Evolutionary conservation across 2,113 vertebrate species (phyloP).

Genomic region (Athene cunicularia): DNA sequence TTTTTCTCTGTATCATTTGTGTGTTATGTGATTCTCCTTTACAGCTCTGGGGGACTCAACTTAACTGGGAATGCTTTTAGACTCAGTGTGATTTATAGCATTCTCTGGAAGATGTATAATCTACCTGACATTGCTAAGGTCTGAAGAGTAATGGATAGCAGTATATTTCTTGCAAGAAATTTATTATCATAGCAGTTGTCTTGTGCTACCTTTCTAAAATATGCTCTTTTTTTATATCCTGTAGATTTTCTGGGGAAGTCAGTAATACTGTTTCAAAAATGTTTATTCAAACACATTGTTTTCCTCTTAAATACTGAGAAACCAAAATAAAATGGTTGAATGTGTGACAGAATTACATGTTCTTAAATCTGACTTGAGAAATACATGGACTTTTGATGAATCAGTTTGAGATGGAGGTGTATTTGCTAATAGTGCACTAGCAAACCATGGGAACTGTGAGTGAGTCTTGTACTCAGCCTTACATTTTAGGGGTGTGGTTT

Average conservation of each 20-base stretch:
- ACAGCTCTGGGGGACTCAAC: not conserved
- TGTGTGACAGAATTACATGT: not conserved
- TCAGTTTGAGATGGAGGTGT: not conserved
- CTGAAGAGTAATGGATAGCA: slow-evolving; percentile 8
- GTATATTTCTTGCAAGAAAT: not conserved
- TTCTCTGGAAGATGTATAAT: slow-evolving; percentile 24
- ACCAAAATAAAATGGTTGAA: not conserved
- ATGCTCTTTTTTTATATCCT: not conserved
- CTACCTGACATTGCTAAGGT: not conserved
- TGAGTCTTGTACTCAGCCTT: not conserved
- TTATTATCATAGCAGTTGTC: not conserved
- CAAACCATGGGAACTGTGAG: not conserved
- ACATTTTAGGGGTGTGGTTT: not conserved
- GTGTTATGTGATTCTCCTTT: not conserved
- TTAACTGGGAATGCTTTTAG: not conserved
- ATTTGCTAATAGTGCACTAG: not conserved
- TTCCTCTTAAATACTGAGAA: not conserved
- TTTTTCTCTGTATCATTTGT: not conserved
- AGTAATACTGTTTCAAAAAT: not conserved
- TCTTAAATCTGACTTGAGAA: not conserved
- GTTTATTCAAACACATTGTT: not conserved
- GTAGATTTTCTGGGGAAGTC: not conserved
- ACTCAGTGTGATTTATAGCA: not conserved
- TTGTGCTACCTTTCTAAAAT: not conserved
- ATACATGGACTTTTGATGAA: not conserved